Base-by-base conservation (phyloP, 2,113 vertebrate genomes). In the Zosterops lateralis region DNA sequence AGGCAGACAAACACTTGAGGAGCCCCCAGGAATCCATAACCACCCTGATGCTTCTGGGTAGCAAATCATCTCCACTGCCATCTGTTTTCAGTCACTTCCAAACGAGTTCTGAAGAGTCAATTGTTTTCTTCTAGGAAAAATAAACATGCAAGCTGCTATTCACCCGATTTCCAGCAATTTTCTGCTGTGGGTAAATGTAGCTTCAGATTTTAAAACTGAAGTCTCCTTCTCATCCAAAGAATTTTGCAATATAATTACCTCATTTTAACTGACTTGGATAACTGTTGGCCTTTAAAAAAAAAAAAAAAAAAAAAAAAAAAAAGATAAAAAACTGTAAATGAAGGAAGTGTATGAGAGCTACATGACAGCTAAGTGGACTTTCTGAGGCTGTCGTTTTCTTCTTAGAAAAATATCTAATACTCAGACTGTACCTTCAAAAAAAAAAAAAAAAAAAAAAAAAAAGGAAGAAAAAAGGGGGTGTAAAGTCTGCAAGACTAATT, bases 251-350 rank as follows among this genome's bases (percentile, higher is more conserved):
- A 78, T 95, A 83, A 87, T 97, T 89, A 98, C 96, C 94, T 98
- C 97, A 98, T 98, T 96, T 97, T 97, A 95, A 95, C 97, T 97
- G 96, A 97, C 96, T 97, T 96, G 96, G 93, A 97, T 92, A 96
- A 92, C 85, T 91, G 76, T 72, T 95, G 82, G 61, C 58, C 92
- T 93, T 88, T 29, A 29, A 66, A 10, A 38, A 38, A 38, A 38
- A 36, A 36, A 36, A 36, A 36, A 36, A 36, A 36, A 36, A 36
- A 36, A 36, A 36, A 36, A 76, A 62, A 91, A 38, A 38, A 38
- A 38, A 76, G 58, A 87, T 42, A 87, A 76, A 73, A 68, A 92
- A 89, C 34, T 86, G 26, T 18, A 71, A 67, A 80, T 17, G 0
- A 79, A 90, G 36, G 78, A 93, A 77, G 61, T 42, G 18, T 10